Evolutionary conservation across 2,888 invertebrate genomes (phyloP).

Genomic region (Amiota mariae): DNA sequence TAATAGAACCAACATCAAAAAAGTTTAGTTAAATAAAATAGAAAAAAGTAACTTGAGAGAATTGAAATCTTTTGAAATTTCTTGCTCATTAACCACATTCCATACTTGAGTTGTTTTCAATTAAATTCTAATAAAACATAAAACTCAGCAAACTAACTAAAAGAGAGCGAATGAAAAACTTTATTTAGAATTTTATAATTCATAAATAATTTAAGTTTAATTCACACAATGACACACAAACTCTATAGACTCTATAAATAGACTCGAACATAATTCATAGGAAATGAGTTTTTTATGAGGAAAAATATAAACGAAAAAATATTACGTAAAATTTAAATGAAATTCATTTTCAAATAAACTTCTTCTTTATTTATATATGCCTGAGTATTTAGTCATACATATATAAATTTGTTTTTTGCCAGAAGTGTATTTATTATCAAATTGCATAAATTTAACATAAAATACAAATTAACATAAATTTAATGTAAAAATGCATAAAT

Average conservation of each 20-base stretch:
- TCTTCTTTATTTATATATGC: background rate
- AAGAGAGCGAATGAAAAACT: too few species aligned
- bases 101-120: conserved; percentile 68
- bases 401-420: too few species aligned
- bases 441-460: conserved; percentile 21
- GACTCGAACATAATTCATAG: too few species aligned
- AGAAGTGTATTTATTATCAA: background rate
- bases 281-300: too few species aligned
- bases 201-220: too few species aligned
- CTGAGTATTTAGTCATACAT: background rate
- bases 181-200: too few species aligned
- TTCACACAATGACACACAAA: too few species aligned
- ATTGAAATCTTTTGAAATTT: conserved; percentile 51
- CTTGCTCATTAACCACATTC: conserved; percentile 66
- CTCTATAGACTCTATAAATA: too few species aligned
- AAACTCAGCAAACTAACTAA: too few species aligned
- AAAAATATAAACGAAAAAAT: background rate
- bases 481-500: conserved; percentile 20
- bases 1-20: too few species aligned
- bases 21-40: background rate
- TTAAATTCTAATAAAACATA: conserved; percentile 61
- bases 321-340: background rate
- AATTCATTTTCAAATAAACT: background rate
- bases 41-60: background rate
- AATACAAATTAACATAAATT: conserved; percentile 24